Base-by-base conservation (phyloP, 2,113 vertebrate genomes). In the Gasterosteus nipponicus region DNA sequence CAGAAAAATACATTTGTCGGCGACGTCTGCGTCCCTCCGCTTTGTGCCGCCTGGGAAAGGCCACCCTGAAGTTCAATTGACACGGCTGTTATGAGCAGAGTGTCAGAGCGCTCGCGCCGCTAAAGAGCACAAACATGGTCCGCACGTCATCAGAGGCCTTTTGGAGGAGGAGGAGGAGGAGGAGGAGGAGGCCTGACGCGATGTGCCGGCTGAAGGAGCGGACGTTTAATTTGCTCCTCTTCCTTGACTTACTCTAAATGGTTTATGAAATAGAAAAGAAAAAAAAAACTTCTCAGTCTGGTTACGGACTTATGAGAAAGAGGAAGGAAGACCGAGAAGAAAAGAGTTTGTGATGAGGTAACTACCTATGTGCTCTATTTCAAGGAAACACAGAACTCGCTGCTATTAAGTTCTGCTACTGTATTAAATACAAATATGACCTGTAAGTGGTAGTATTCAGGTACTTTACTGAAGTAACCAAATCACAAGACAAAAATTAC, bases 21-120 rank as follows among this genome's bases (percentile, higher is more conserved):
- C 9, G 79, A 7, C 11, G 10, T 42, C 49, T 0, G 84, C 81
- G 0, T 90, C 69, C 85, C 57, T 2, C 85, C 41, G n/a, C 70
- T 81, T 92, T 93, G 89, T 91, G 92, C 49, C 72, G 80, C 63
- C 92, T 80, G 15, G 44, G 53, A 80, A 91, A 94, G 10, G 92
- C 94, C 33, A 94, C 94, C 1, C 93, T 92, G 19, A 95, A 88
- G 72, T 94, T 95, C n/a, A 68, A 19, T 69, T 79, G 66, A 66
- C 74, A 74, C 44, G 69, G 65, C 26, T 95, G 92, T 82, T 96
- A 92, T 26, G 51, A 0, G 94, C 85, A 47, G 94, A 95, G 84
- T 54, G 95, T 94, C 60, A 93, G 84, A 9, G 86, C 90, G 90
- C 94, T 77, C 95, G 95, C 93, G 91, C 89, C 92, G 81, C 92